Base-by-base conservation (phyloP, 2,797 vertebrate genomes). In the Hemitrygon akajei region DNA sequence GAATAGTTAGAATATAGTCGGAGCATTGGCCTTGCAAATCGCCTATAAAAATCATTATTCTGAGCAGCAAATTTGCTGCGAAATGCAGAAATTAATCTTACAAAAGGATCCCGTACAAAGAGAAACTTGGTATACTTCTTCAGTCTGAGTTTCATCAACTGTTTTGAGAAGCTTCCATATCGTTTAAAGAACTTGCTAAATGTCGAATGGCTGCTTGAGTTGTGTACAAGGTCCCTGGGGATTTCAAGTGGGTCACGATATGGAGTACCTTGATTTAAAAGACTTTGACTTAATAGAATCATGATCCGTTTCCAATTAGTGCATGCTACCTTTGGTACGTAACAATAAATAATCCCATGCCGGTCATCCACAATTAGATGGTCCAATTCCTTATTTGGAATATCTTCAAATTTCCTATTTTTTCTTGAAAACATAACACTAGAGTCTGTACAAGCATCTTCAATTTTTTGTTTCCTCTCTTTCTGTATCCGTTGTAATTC, bases 121-220 rank as follows among this genome's bases (percentile, higher is more conserved):
- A 99, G 96, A 94, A 99, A 99, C 97, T 99, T 99, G 37, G 98
- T 99, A 96, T 99, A 99, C 93, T 99, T 99, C 96, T 98, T 98
- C 94, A 99, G 97, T 94, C 98, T 99, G 91, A 98, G 96, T 96
- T 98, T 99, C 98, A 99, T 99, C 94, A 99, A 97, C 95, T 98
- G 98, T 79, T 97, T 97, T 0, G 98, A 98, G 94, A 99, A 98
- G 95, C 98, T 98, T 11, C 99, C 98, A 0, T 99, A 99, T 94
- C 98, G 98, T 47, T 98, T 98, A 99, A 98, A 99, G 96, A 99
- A 99, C 95, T 99, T 98, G 96, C 97, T 99, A 96, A 99, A 98
- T 0, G 98, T 99, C 95, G 99, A 97, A 96, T 99, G 99, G 94
- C 98, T 97, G 97, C 97, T 99, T 96, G 95, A 96, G 96, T 99